Conservation (phyloP, 2,113 vertebrate genomes). For the Indicator indicator region DNA sequence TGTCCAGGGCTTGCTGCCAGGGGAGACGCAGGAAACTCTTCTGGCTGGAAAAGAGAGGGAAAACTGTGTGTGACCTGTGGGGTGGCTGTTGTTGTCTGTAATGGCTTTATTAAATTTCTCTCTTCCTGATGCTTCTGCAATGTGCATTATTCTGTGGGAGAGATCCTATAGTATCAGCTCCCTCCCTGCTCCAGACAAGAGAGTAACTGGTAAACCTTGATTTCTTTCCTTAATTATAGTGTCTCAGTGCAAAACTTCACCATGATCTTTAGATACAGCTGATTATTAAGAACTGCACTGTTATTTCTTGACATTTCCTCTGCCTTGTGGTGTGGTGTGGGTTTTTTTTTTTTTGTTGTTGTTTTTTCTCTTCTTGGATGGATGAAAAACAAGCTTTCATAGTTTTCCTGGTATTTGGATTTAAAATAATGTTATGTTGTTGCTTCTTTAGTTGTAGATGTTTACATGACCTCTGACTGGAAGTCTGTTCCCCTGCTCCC, state of each 20-base stretch:
- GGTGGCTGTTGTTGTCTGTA: neutral
- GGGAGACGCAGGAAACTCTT: neutral
- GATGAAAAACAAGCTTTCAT: neutral
- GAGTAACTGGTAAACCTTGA: constrained; percentile 29
- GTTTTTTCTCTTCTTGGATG: neutral
- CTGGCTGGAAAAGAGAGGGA: neutral
- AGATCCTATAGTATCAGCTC: neutral
- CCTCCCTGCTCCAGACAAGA: neutral
- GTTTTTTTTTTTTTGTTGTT: too few species aligned
- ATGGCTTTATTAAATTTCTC: neutral
- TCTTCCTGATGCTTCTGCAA: neutral
- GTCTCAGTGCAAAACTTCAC: constrained; percentile 46
- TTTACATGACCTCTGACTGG: neutral
- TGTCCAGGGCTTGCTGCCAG: neutral
- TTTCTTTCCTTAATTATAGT: constrained; percentile 63
- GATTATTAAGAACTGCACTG: constrained; percentile 12
- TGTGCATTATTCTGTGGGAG: neutral
- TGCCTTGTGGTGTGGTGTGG: neutral
- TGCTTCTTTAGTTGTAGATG: neutral
- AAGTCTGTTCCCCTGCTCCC: neutral
- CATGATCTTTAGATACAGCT: constrained; percentile 11
- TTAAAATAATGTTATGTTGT: neutral
- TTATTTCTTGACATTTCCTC: neutral
- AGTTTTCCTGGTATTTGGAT: neutral
- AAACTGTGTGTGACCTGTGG: fast-evolving